phyloP scores from a whole-genome alignment of 2,113 vertebrate species.

The Collichthys lucidus region DNA sequence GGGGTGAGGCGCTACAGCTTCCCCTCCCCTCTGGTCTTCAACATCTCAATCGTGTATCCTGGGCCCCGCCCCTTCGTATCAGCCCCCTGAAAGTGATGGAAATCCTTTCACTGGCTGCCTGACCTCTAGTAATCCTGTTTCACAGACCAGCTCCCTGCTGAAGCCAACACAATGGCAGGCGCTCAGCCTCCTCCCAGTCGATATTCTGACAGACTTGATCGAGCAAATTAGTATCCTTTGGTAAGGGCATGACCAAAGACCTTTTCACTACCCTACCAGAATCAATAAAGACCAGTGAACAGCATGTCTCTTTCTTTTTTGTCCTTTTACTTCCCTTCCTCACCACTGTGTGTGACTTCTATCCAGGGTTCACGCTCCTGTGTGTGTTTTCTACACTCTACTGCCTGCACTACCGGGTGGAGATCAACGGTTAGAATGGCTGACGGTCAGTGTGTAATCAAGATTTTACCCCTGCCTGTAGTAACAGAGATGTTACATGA shows the following conservation, averaged over 20 bases:
- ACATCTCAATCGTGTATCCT: constrained; percentile 94
- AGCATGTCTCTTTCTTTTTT: constrained; percentile 80
- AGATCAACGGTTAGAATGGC: constrained; percentile 64
- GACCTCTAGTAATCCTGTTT: constrained; percentile 99
- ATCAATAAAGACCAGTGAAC: constrained; percentile 96
- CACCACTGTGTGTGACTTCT: constrained; percentile 51
- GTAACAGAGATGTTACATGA: constrained; percentile 35
- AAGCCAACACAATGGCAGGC: constrained; percentile 93
- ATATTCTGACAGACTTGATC: constrained; percentile 99
- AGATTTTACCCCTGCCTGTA: constrained; percentile 50
- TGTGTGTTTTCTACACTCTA: constrained; percentile 11
- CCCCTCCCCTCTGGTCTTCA: constrained; percentile 85
- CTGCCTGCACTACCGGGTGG: constrained; percentile 3
- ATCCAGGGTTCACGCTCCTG: constrained; percentile 48
- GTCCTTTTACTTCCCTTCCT: constrained; percentile 54
- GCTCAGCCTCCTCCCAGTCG: constrained; percentile 95
- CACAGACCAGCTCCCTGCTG: constrained; percentile 97
- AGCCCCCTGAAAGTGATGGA: constrained; percentile 94
- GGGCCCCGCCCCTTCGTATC: constrained; percentile 90
- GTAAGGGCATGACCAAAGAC: constrained; percentile 97
- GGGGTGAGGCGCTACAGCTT: constrained; percentile 63
- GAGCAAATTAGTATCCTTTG: constrained; percentile 99
- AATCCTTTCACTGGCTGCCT: constrained; percentile 95
- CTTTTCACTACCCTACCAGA: constrained; percentile 94
- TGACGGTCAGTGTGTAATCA: constrained; percentile 55